These are phyloP conservation scores for Noctua pronuba DNA, from an alignment of 2,888 invertebrate genomes.

Conservation along the genomic window DNA sequence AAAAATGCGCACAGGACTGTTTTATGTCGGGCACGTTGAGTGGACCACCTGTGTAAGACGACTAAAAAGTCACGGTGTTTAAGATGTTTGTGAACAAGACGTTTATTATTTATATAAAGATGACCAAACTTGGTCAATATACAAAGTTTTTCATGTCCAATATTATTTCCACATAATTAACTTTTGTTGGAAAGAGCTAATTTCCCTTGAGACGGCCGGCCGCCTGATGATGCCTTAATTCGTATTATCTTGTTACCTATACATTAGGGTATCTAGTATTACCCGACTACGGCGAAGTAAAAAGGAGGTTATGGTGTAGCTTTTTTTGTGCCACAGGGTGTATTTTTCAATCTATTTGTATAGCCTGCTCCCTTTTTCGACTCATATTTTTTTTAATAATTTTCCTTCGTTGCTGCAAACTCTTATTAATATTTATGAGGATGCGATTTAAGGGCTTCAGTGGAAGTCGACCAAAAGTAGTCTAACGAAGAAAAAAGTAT, in stretches of 20 bases:
- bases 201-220: conserved; percentile 69
- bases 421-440: background rate
- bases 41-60: no score
- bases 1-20: no score
- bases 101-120: background rate
- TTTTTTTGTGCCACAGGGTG: background rate
- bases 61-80: no score
- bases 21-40: no score
- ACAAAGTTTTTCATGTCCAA: conserved; percentile 35
- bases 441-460: background rate
- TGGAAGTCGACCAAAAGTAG: background rate
- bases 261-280: background rate
- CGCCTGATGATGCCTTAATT: conserved; percentile 33
- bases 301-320: background rate
- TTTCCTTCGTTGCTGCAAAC: background rate
- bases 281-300: no score
- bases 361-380: background rate
- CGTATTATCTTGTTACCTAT: conserved; percentile 29
- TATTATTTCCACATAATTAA: conserved; percentile 58
- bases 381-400: background rate
- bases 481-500: background rate
- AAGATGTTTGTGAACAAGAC: no score
- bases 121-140: conserved; percentile 13
- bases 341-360: background rate
- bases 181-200: conserved; percentile 55